Base-by-base conservation (phyloP, 2,113 vertebrate species). In the Pluvianellus socialis region DNA sequence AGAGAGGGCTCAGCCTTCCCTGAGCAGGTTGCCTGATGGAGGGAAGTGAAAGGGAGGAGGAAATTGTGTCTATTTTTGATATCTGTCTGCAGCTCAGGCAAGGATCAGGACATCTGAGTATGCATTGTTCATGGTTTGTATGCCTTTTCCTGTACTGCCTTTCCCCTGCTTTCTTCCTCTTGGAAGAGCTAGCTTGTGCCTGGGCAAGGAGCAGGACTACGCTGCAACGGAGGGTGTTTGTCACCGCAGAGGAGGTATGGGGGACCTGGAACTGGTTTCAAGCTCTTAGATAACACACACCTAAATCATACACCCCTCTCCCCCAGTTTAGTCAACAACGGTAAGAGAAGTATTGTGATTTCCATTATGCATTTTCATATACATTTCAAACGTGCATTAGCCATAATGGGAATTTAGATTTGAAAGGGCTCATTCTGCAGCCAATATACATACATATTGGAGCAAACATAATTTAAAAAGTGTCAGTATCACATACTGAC, bases 211-310 rank as follows among this genome's bases (percentile, higher is more conserved):
- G 35, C 30, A 26, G n/a, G 28, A 35, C 68, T 72, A 45, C 3
- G 44, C 45, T 32, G 35, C 67, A 44, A 4, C 5, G 9, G 6
- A 63, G 35, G 30, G 20, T 38, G 32, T 3, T 33, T 35, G 10
- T 9, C 35, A 28, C 26, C 4, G 3, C 38, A 17, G 22, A 52
- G 28, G 28, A 59, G 30, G 19, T 3, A 22, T 12, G 0, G 4
- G 4, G 28, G 9, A 72, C 52, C 40, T 24, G 33, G 15, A 19
- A 11, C 73, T 42, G n/a, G 9, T 44, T 58, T 66, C 44, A 53
- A 16, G 30, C 44, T 62, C 47, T 67, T 15, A 33, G 42, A 7
- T 20, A 9, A 6, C 23, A 23, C 42, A 12, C 14, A 23, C 30
- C 44, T 56, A 32, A 42, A 21, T 9, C 8, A 11, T 4, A 38